Percentiles rank a stretch among this genome's conserved stretches.
Conservation (phyloP, 37 sponge, comb jelly and placozoan species). For the Theonella swinhoei region DNA sequence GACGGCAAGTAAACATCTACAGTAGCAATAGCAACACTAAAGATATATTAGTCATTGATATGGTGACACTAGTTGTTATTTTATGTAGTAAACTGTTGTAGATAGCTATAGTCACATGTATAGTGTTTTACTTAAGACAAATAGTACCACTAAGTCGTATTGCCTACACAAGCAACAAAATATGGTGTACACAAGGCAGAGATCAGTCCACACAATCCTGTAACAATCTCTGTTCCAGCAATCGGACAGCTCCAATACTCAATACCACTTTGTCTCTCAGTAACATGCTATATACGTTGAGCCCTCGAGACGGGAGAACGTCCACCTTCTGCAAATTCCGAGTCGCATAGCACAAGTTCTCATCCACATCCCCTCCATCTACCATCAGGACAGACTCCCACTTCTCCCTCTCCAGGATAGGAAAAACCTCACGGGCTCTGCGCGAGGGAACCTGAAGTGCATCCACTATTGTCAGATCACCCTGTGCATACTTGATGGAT, state of each 20-base stretch:
- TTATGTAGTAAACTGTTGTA: no score
- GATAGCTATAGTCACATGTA: no score
- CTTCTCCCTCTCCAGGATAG: conserved; percentile 47
- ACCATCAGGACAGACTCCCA: conserved; percentile 82
- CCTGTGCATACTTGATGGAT: conserved; percentile 85
- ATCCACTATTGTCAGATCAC: conserved; percentile 87
- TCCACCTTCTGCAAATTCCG: conserved; percentile 66
- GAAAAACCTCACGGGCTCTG: conserved; percentile 53
- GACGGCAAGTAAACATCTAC: not conserved
- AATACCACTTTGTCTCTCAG: conserved; percentile 68
- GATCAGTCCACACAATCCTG: not conserved
- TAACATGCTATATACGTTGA: conserved; percentile 84
- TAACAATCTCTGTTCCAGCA: conserved; percentile 72
- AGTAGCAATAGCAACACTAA: no score
- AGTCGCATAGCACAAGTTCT: conserved; percentile 56
- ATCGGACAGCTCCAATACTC: conserved; percentile 74
- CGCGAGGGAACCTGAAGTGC: conserved; percentile 33
- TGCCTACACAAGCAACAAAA: no score
- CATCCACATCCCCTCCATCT: conserved; percentile 72
- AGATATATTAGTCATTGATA: no score
- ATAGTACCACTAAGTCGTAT: no score
- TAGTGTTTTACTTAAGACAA: no score
- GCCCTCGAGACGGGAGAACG: conserved; percentile 71
- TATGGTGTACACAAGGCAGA: no score
- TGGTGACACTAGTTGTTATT: no score